A percentile compares a stretch with the other conserved stretches of the same genome.
These are phyloP conservation scores for Lasaia peninsularis DNA, from an alignment of 1,140 invertebrate species.

Conservation along the genomic window DNA sequence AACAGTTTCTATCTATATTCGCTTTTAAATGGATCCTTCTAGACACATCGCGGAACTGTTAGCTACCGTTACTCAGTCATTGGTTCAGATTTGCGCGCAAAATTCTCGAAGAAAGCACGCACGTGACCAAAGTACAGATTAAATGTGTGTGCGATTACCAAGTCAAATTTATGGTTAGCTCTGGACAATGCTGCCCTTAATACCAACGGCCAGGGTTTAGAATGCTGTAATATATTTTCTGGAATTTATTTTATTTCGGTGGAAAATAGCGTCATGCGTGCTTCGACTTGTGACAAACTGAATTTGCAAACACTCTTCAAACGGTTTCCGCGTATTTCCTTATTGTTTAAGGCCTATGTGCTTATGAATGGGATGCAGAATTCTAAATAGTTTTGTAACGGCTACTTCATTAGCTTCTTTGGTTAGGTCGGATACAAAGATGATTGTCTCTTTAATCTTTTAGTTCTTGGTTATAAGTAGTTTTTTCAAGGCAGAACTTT, in stretches of 20 bases:
- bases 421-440: background rate
- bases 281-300: conserved; percentile 51
- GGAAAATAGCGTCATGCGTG: conserved; percentile 60
- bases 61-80: conserved; percentile 64
- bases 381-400: conserved; percentile 56
- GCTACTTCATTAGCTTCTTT: conserved; percentile 27
- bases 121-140: conserved; percentile 60
- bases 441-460: conserved; percentile 13
- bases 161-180: conserved; percentile 31
- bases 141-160: conserved; percentile 42
- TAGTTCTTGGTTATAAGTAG: conserved; percentile 11
- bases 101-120: conserved; percentile 71
- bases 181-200: conserved; percentile 37
- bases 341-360: conserved; percentile 54
- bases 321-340: conserved; percentile 73
- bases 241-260: conserved; percentile 34
- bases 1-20: too few relatives aligned
- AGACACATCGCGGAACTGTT: conserved; percentile 49
- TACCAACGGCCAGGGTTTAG: conserved; percentile 35
- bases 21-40: too few relatives aligned
- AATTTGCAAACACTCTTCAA: conserved; percentile 64
- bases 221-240: conserved; percentile 29
- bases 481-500: background rate
- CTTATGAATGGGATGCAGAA: conserved; percentile 63
- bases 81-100: conserved; percentile 68